Evolutionary conservation across 2,888 invertebrate species (phyloP).

Genomic region (Venusia cambrica): DNA sequence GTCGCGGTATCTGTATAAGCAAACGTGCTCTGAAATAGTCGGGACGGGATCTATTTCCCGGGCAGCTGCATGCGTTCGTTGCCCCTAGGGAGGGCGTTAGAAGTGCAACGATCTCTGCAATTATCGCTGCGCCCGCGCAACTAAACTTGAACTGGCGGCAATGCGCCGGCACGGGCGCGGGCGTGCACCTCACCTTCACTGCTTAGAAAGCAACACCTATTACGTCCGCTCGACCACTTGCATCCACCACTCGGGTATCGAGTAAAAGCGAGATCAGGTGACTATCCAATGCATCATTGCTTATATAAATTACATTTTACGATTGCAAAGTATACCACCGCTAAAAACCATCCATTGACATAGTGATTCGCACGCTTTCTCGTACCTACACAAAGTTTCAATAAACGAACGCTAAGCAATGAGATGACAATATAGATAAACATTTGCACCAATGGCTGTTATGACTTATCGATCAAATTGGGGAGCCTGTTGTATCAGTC

Average conservation of each 20-base stretch:
- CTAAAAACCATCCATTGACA: constrained; percentile 19
- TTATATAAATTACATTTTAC: constrained; percentile 21
- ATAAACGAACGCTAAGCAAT: constrained; percentile 43
- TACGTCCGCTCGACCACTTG: constrained; percentile 54
- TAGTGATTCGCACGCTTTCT: constrained; percentile 48
- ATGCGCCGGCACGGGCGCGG: constrained; percentile 44
- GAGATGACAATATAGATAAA: constrained; percentile 59
- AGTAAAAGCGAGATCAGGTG: constrained; percentile 70
- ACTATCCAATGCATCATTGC: constrained; percentile 34
- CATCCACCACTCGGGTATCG: constrained; percentile 45
- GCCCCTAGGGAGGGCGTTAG: constrained; percentile 74
- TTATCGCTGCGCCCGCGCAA: constrained; percentile 59
- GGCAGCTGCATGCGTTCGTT: constrained; percentile 78
- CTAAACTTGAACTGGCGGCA: constrained; percentile 75
- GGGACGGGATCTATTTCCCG: constrained; percentile 78
- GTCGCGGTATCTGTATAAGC: constrained; percentile 56
- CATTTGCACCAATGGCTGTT: constrained; percentile 55
- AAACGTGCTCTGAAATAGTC: constrained; percentile 75
- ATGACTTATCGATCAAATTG: constrained; percentile 53
- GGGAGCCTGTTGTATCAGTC: constrained; percentile 42
- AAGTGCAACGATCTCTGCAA: constrained; percentile 77
- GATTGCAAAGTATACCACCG: constrained; percentile 10
- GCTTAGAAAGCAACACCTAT: constrained; percentile 75
- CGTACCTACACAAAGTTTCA: constrained; percentile 41
- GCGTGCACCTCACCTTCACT: constrained; percentile 75